Conservation (phyloP, 2,113 vertebrate species). For the Barnardius zonarius region DNA sequence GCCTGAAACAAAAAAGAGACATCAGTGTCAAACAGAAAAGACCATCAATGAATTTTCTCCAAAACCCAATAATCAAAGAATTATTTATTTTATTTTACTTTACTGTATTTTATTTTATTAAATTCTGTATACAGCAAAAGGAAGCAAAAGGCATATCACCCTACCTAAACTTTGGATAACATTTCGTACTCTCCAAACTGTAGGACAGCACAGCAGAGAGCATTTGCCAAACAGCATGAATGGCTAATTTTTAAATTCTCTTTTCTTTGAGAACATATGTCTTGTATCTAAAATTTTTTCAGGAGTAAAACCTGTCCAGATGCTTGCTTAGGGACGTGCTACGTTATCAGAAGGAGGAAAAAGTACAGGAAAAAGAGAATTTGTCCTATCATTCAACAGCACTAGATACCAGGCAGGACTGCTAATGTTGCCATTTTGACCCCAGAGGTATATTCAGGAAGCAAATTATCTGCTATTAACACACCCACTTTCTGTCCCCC, state of each 20-base stretch:
- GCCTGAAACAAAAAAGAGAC: not conserved
- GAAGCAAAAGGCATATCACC: not conserved
- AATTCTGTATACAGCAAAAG: not conserved
- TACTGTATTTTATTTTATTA: not conserved
- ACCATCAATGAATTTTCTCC: not conserved
- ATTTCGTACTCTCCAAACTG: not conserved
- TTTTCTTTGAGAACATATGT: not conserved
- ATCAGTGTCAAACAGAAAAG: not conserved
- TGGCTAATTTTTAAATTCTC: not conserved
- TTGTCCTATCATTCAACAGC: not conserved
- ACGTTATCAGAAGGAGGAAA: not conserved
- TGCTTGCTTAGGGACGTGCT: not conserved
- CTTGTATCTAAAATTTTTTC: not conserved
- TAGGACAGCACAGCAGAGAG: not conserved
- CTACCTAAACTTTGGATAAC: not conserved
- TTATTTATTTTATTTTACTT: not conserved
- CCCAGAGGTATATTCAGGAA: slow-evolving; percentile 20
- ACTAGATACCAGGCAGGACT: not conserved
- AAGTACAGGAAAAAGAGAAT: not conserved
- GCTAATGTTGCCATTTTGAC: slow-evolving; percentile 28
- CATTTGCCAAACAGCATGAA: not conserved
- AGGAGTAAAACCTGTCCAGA: not conserved
- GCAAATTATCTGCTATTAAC: slow-evolving; percentile 55
- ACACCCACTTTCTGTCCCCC: not conserved
- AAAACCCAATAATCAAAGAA: not conserved